Percentiles rank a stretch among this genome's conserved stretches.
Evolutionary conservation across 2,888 invertebrate genomes (phyloP).

Genomic region (Ectropis crepuscularia): DNA sequence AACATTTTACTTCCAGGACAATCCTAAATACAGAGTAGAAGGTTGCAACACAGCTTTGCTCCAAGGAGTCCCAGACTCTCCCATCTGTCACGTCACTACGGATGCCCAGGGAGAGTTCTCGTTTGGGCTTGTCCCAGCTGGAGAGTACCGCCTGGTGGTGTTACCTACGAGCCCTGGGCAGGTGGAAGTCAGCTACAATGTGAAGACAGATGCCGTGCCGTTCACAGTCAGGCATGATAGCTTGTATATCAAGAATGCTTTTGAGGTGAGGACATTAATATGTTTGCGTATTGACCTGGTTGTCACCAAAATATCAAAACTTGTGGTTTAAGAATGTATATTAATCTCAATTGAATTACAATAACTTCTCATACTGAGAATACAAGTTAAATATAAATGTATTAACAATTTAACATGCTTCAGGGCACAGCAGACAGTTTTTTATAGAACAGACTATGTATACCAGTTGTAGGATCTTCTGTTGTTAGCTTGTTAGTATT

Average conservation of each 20-base stretch:
- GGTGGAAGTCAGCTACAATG: conserved; percentile 89
- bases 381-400: too few relatives aligned
- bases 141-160: conserved; percentile 90
- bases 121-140: conserved; percentile 92
- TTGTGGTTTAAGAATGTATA: too few relatives aligned
- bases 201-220: conserved; percentile 88
- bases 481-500: too few relatives aligned
- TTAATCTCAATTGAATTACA: too few relatives aligned
- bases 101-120: conserved; percentile 90
- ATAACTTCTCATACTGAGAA: too few relatives aligned
- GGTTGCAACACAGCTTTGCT: conserved; percentile 86
- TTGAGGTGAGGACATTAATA: conserved; percentile 84
- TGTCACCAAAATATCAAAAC: too few relatives aligned
- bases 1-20: conserved; percentile 57
- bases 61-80: conserved; percentile 83
- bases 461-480: too few relatives aligned
- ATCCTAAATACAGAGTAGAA: conserved; percentile 74
- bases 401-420: too few relatives aligned
- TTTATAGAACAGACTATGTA: too few relatives aligned
- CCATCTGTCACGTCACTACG: conserved; percentile 90
- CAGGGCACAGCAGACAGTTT: too few relatives aligned
- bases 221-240: conserved; percentile 90
- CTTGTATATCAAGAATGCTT: conserved; percentile 85
- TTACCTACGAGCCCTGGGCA: conserved; percentile 80
- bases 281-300: not conserved